Evolutionary conservation across 2,888 invertebrate species (phyloP), one percentile per base, ranked within the genome.

Genomic region (Isotomurus palustris): DNA sequence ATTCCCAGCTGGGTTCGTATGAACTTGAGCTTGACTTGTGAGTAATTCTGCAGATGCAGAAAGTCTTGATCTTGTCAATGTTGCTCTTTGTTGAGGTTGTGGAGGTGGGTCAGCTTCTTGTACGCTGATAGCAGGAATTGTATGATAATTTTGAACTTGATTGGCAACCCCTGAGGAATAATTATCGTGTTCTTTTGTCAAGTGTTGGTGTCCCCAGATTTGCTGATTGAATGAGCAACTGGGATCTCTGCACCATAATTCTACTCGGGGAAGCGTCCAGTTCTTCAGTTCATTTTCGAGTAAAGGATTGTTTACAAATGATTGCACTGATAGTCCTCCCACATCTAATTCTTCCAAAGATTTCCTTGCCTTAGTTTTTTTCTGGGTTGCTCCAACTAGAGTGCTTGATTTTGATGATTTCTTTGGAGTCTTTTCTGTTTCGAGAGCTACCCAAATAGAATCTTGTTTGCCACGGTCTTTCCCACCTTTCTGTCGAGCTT

Each of bases 201-300:
- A n/a, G 14, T 52, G 36, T 25, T 53, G 58, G n/a, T 62, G 53
- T 19, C 56, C 52, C 64, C 62, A 64, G 25, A 64, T 36, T 25
- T 60, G 59, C 32, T 56, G 43, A 43, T 67, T 67, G 43, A 56
- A 60, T 35, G 47, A 54, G 41, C 67, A 67, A 40, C 47, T 29
- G 6, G 64, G 67, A 48, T 64, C 64, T 22, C 56, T 21, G 38
- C 67, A 67, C 62, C 62, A 64, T 38, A 67, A 45, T 36, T 67
- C 64, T 6, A 56, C 67, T 17, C 67, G 45, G 10, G 67, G 67
- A 3, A 67, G 51, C 28, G 60, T 58, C 63, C 63, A 63, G 41
- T 60, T 61, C 43, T 55, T 53, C 12, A 55, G 29, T 12, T 50
- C 61, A 14, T 43, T 52, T 53, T 56, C 54, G 38, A 58, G 58